Evolutionary conservation across 1,140 invertebrate species (phyloP), one percentile per base, ranked within the genome.

Genomic region (Pseudobourletiella spinata): DNA sequence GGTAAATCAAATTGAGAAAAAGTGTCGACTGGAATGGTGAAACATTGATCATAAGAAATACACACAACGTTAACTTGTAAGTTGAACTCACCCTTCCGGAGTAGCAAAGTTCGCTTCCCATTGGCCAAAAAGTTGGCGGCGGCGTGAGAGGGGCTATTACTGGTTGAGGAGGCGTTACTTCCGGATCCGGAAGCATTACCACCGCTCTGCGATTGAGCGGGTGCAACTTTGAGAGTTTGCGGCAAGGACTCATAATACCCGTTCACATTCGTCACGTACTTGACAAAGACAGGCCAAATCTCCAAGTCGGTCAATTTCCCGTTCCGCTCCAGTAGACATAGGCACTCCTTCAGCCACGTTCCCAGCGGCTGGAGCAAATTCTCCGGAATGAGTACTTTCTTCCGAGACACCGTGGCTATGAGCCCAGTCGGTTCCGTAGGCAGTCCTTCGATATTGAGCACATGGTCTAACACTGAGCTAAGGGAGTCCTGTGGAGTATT

Each of bases 321-420:
- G 43, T 63, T 64, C 30, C 56, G 58, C n/a, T 65, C 65, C 6
- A 70, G 25, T 2, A 70, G 20, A 24, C 57, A 39, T 11, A 70
- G 63, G 43, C 59, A 67, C 30, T 70, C 65, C 58, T 65, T 65
- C 1, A 70, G 46, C 65, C 65, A 70, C 1, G 42, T 24, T 25
- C 57, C 61, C 3, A 70, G 28, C 2, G 68, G 59, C 24, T 52
- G 59, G 28, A 70, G 39, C 28, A 68, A 48, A 61, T 67, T 70
- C 57, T 65, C 68, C n/a, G 68, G 68, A 25, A 70, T 52, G 14
- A 70, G 52, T 39, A 70, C 43, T 15, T 59, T 67, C 59, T 64
- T 25, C 25, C 68, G 35, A 2, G 44, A 55, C 16, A 70, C 43
- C 0, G 48, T 43, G 4, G 67, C 46, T 1, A 63, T 42, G 11